Evolutionary conservation across 1,140 invertebrate species (phyloP).

Genomic region (Ips typographus): DNA sequence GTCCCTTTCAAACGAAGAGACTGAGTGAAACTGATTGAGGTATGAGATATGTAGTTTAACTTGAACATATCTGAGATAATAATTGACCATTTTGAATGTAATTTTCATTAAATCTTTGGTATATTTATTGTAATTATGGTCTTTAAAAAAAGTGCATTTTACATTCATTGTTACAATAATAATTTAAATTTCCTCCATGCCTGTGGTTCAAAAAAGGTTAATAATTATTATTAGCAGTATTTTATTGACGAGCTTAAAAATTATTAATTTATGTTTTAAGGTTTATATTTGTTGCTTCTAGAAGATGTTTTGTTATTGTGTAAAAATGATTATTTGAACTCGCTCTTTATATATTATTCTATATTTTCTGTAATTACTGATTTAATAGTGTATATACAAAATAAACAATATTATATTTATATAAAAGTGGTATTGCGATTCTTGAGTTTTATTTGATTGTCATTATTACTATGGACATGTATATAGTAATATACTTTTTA

Average conservation of each 20-base stretch:
- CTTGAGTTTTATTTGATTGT: conserved; percentile 22
- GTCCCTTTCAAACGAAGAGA: too few species aligned
- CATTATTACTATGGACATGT: conserved; percentile 21
- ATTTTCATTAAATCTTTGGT: too few species aligned
- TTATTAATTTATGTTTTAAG: conserved; percentile 24
- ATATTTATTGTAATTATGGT: too few species aligned
- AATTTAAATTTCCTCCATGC: too few species aligned
- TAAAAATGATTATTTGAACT: conserved; percentile 28
- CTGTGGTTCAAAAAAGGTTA: too few species aligned
- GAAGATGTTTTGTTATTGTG: conserved; percentile 30
- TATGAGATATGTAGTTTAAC: too few species aligned
- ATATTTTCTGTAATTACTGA: conserved; percentile 32
- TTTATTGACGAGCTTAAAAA: conserved; percentile 24
- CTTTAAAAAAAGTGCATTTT: too few species aligned
- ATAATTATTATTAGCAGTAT: conserved; percentile 20
- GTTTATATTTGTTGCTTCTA: conserved; percentile 31
- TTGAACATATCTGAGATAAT: too few species aligned
- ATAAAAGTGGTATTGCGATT: conserved; percentile 10
- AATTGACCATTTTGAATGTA: too few species aligned
- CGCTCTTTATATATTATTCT: conserved; percentile 17
- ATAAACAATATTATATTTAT: conserved; percentile 19
- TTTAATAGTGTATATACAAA: conserved; percentile 29
- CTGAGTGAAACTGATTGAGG: too few species aligned
- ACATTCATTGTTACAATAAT: too few species aligned
- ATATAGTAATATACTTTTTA: conserved; percentile 40